Evolutionary conservation across 2,797 vertebrate genomes (phyloP).

Genomic region (Gastrophryne carolinensis): DNA sequence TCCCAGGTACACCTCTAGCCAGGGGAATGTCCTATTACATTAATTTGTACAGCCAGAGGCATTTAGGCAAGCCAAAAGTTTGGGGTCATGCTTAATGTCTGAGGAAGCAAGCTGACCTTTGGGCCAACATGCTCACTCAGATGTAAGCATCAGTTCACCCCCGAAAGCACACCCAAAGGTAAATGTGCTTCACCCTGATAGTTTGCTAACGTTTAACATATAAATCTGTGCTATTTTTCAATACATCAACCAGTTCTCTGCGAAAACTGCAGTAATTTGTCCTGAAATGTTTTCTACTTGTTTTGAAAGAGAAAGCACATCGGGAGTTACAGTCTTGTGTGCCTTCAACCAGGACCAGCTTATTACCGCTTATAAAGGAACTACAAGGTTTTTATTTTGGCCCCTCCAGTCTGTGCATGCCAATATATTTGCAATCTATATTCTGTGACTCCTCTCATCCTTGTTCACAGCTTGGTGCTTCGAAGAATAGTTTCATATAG

Average conservation of each 20-base stretch:
- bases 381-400: slow-evolving; percentile 12
- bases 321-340: slow-evolving; percentile 26
- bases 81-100: too few relatives aligned
- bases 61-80: too few relatives aligned
- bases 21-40: too few relatives aligned
- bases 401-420: slow-evolving; percentile 15
- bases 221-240: too few relatives aligned
- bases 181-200: neutral
- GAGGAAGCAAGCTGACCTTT: too few relatives aligned
- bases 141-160: too few relatives aligned
- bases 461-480: slow-evolving; percentile 22
- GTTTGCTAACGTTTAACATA: neutral
- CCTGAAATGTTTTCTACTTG: neutral
- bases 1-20: too few relatives aligned
- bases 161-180: too few relatives aligned
- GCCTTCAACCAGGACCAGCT: slow-evolving; percentile 8
- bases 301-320: slow-evolving; percentile 3
- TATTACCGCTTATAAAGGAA: slow-evolving; percentile 31
- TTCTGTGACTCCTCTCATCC: slow-evolving; percentile 10
- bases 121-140: too few relatives aligned
- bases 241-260: neutral
- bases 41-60: too few relatives aligned
- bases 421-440: slow-evolving; percentile 34
- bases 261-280: neutral
- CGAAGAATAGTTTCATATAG: slow-evolving; percentile 10